Evolutionary conservation across 2,113 vertebrate species (phyloP), one percentile per base, ranked within the genome.

Genomic region (Peromyscus californicus): DNA sequence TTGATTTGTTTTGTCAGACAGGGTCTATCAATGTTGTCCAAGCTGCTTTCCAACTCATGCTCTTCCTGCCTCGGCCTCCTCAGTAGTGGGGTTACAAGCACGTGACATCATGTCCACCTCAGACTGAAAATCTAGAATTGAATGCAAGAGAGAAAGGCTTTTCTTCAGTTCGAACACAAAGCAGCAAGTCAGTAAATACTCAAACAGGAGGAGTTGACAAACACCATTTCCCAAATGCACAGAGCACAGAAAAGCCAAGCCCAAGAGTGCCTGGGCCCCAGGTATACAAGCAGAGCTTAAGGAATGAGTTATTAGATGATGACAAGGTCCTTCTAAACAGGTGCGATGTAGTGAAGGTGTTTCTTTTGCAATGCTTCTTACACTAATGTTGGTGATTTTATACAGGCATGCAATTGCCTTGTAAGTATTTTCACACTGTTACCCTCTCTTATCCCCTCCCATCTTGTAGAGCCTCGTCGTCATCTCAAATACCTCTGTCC

Each of bases 171-270:
- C 65, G 26, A 79, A 79, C 29, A 1, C 10, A 51, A 26, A 57
- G 17, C 69, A 69, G 4, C 51, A 65, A 88, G 48, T 90, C 59
- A 83, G 3, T 19, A 91, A 57, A 15, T 86, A 39, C 29, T 61
- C 61, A 63, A 26, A 39, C 1, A 24, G 36, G 29, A 16, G 70
- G 42, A 17, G 5, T 8, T 31, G 65, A 19, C 24, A 29, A 24
- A 8, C 3, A 1, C 29, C 8, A 9, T 36, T 85, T 11, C 51
- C 57, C 70, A 79, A 7, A 2, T 4, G 24, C 7, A 0, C 0
- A 0, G 17, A 72, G 39, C 3, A 8, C 10, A 19, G 42, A 4
- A 4, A 12, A 11, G 15, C 78, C 59, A 22, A 26, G 19, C 42
- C 29, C 17, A 48, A 0, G 1, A 4, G 45, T 24, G 33, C 65